Percentiles rank a stretch among this genome's conserved stretches.
These are phyloP conservation scores for Clarias batrachus DNA, from an alignment of 2,113 vertebrate genomes.

Conservation along the genomic window DNA sequence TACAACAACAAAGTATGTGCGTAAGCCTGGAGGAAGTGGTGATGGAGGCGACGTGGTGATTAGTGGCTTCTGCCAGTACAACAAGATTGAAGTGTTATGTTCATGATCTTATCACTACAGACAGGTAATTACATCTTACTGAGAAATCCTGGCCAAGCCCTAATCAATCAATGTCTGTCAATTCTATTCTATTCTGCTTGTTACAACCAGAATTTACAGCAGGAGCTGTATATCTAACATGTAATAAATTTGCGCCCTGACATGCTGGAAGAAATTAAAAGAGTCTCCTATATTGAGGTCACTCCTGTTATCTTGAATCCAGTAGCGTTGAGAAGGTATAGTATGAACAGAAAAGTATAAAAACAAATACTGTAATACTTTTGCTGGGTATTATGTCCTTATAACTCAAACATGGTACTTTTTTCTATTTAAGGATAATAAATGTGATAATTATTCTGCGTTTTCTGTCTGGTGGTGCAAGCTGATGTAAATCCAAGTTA, in stretches of 20 bases:
- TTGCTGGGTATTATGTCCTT: not conserved
- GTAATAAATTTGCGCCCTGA: not conserved
- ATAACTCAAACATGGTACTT: not conserved
- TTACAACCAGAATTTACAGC: not conserved
- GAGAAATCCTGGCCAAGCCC: constrained; percentile 24
- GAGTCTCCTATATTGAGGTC: not conserved
- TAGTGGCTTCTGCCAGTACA: constrained; percentile 36
- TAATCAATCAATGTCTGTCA: constrained; percentile 35
- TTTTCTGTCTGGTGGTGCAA: constrained; percentile 9
- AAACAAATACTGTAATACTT: not conserved
- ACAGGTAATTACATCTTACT: constrained; percentile 45
- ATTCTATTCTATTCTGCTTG: not conserved
- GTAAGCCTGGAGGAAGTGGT: not conserved
- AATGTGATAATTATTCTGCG: not conserved
- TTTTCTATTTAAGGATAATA: not conserved
- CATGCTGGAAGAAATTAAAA: not conserved
- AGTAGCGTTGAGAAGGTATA: not conserved
- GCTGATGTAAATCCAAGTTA: not conserved
- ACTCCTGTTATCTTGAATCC: not conserved
- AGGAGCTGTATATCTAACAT: not conserved
- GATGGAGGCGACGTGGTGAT: not conserved
- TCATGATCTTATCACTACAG: constrained; percentile 51
- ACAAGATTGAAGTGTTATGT: constrained; percentile 38
- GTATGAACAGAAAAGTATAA: not conserved
- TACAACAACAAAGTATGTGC: not conserved